phyloP scores from a whole-genome alignment of 2,888 invertebrate genomes.

The Biston stratarius region DNA sequence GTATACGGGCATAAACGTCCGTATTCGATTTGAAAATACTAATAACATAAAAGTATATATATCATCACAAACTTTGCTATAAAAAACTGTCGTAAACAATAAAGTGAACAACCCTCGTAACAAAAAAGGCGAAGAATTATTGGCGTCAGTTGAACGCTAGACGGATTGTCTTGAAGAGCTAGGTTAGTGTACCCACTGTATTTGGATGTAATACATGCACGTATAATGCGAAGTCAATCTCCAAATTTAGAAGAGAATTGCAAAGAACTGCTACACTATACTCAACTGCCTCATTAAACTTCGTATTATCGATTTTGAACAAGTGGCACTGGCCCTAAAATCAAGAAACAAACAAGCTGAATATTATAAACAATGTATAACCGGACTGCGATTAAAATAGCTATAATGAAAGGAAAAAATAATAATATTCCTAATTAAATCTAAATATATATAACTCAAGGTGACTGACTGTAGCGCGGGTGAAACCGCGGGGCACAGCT shows the following conservation, averaged over 20 bases:
- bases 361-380: too few species aligned
- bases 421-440: too few species aligned
- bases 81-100: slow-evolving; percentile 51
- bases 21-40: slow-evolving; percentile 52
- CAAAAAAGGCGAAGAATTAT: slow-evolving; percentile 23
- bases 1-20: slow-evolving; percentile 46
- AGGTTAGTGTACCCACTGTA: not conserved
- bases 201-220: slow-evolving; percentile 3
- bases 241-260: slow-evolving; percentile 7
- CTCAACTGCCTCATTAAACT: too few species aligned
- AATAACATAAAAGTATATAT: slow-evolving; percentile 52
- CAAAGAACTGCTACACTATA: too few species aligned
- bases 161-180: slow-evolving; percentile 21
- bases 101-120: slow-evolving; percentile 38
- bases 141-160: slow-evolving; percentile 22
- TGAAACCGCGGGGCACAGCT: too few species aligned
- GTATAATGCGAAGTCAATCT: slow-evolving; percentile 12
- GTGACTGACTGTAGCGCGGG: too few species aligned
- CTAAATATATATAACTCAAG: too few species aligned
- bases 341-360: too few species aligned
- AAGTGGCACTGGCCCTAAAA: too few species aligned
- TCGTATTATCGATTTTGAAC: too few species aligned
- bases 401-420: too few species aligned
- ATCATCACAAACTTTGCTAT: slow-evolving; percentile 48
- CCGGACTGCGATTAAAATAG: too few species aligned